Evolutionary conservation across 2,113 vertebrate genomes (phyloP), one percentile per base, ranked within the genome.

Genomic region (Xyrauchen texanus): DNA sequence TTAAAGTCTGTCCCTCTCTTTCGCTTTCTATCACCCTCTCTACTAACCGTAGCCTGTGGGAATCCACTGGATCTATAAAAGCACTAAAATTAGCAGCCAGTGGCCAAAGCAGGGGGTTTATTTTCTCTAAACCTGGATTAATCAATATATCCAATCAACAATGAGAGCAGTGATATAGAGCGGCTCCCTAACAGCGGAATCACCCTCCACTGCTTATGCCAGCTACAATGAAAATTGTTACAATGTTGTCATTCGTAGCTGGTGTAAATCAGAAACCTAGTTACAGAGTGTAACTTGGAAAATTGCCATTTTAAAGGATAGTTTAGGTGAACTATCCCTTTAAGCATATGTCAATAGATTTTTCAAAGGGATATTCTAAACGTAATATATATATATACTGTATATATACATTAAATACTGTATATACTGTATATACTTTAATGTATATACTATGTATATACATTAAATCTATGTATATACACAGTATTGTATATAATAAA

Each of bases 131-230:
- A 57, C 68, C 78, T 34, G 63, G 68, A 34, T 75, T 79, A 80
- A 82, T 83, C 79, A 83, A 83, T 80, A 80, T 15, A 74, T 3
- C 68, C 78, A 58, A 76, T 42, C 53, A 61, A 63, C 49, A 72
- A 47, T 47, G 79, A 68, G 63, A 70, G 70, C 61, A 11, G 52
- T 62, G 76, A 68, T 57, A 71, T 53, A 73, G 76, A 76, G 66
- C 75, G 45, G 75, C 49, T 57, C 74, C 45, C 74, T 7, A 67
- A 53, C 5, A 15, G 63, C 62, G 10, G 8, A 42, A 65, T 44
- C 52, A 12, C 57, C 4, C 62, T 67, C 4, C 15, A 6, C 21
- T 70, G 64, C 10, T 60, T 7, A 52, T 65, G 72, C 16, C 46
- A 75, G 16, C 11, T 16, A 10, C 47, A 6, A 67, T 62, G 45